Conservation (phyloP, 2,797 vertebrate genomes). For the Danio kyathit region DNA sequence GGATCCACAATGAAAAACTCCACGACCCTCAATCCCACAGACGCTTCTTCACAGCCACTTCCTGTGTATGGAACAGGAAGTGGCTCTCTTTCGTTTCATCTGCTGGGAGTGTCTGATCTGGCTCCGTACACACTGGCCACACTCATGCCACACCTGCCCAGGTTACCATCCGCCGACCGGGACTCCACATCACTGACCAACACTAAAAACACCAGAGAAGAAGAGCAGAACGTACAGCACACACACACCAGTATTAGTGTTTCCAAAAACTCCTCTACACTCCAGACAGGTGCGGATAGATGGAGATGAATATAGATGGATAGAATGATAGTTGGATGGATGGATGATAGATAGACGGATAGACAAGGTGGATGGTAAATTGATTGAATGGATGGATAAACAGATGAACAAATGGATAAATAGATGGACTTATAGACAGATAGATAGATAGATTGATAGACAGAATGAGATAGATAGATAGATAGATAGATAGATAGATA, state of each 20-base stretch:
- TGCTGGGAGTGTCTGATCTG: slow-evolving; percentile 66
- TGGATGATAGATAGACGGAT: too few species aligned
- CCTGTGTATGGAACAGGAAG: background rate
- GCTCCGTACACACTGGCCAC: slow-evolving; percentile 63
- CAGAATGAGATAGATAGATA: background rate
- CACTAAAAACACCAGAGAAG: slow-evolving; percentile 42
- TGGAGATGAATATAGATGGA: background rate
- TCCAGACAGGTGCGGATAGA: slow-evolving; percentile 64
- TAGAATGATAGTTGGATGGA: too few species aligned
- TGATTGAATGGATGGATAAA: too few species aligned
- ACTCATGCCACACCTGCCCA: slow-evolving; percentile 56
- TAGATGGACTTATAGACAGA: too few species aligned
- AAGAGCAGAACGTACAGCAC: slow-evolving; percentile 61
- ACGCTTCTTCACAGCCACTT: background rate
- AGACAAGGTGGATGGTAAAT: too few species aligned
- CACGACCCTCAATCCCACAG: background rate
- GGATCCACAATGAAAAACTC: background rate
- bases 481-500: too few species aligned
- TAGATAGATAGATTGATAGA: background rate
- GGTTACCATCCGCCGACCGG: background rate
- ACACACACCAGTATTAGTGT: slow-evolving; percentile 65
- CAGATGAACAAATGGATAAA: too few species aligned
- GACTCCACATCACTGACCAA: background rate
- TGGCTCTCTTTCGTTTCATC: background rate
- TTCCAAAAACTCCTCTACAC: slow-evolving; percentile 60